Evolutionary conservation across 2,888 invertebrate species (phyloP).

Genomic region (Cheilosia vulpina): DNA sequence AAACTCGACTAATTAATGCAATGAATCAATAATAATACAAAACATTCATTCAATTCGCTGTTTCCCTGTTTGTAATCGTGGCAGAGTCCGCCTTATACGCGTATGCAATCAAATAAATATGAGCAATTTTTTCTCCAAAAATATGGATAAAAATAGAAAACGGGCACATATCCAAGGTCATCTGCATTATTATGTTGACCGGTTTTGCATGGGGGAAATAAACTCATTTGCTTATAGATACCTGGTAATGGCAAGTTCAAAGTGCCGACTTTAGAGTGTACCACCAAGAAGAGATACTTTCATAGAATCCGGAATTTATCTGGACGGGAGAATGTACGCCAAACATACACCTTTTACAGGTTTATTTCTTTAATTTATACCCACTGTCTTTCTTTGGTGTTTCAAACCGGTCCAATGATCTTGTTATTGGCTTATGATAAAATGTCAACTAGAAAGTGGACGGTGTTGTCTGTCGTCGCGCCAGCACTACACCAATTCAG

Average conservation of each 20-base stretch:
- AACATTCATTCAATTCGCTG: too few relatives aligned
- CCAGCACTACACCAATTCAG: conserved; percentile 12
- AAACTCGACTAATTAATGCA: too few relatives aligned
- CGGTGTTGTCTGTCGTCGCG: neutral
- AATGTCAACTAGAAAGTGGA: conserved; percentile 55
- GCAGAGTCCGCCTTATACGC: too few relatives aligned
- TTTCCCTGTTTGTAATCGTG: too few relatives aligned
- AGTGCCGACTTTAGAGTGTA: neutral
- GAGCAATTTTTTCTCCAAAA: too few relatives aligned
- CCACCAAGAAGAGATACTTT: neutral
- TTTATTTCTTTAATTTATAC: conserved; percentile 27
- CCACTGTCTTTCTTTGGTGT: neutral
- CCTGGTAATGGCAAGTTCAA: neutral
- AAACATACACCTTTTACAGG: conserved; percentile 53
- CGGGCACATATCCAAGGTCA: neutral
- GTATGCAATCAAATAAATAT: too few relatives aligned
- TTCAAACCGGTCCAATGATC: conserved; percentile 59
- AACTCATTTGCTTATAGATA: neutral
- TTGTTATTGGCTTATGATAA: conserved; percentile 30
- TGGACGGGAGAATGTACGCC: neutral
- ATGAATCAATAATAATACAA: too few relatives aligned
- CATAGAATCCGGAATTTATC: neutral
- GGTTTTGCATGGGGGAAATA: neutral
- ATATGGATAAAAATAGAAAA: too few relatives aligned
- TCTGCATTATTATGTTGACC: neutral